Evolutionary conservation across 2,113 vertebrate species (phyloP), one percentile per base, ranked within the genome.

Genomic region (Herpailurus yagouaroundi): DNA sequence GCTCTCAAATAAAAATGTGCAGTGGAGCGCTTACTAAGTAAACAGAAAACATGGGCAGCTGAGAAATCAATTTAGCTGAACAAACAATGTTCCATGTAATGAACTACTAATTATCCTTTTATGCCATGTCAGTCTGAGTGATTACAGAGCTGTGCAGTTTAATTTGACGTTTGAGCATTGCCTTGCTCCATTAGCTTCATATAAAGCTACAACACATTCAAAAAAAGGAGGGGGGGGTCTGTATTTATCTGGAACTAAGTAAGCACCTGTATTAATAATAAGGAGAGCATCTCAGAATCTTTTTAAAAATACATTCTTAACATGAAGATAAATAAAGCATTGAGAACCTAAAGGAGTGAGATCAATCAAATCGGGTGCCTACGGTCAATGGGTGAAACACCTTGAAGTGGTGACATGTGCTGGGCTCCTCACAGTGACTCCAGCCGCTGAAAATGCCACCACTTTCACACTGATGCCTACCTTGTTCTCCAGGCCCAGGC

Each of bases 71-170:
- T 99, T 99, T 99, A 99, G 99, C 99, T 99, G 99, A 99, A 99
- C 99, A 99, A 99, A 99, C 99, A 99, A 99, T 99, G 99, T 99
- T 99, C 99, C 99, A 99, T 99, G 99, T 99, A 99, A 99, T 99
- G 98, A 99, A 99, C 98, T 99, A 99, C 99, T 99, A 99, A 99
- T 99, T 99, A 99, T 99, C 99, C 99, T 99, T 99, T 99, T 99
- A 99, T 99, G 98, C 98, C 99, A 98, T 99, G 99, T 99, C 99
- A 99, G 99, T 99, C 99, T 99, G 99, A 99, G 99, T 99, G 99
- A 99, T 99, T 99, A 99, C 98, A 99, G 99, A 99, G 99, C 99
- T 99, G 99, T 99, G 99, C 98, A 97, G 98, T 99, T 99, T 99
- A 99, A 99, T 99, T 99, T 99, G 99, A 99, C 98, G 98, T 99